Evolutionary conservation across 2,113 vertebrate species (phyloP).

Genomic region (Lethenteron camtschaticum): DNA sequence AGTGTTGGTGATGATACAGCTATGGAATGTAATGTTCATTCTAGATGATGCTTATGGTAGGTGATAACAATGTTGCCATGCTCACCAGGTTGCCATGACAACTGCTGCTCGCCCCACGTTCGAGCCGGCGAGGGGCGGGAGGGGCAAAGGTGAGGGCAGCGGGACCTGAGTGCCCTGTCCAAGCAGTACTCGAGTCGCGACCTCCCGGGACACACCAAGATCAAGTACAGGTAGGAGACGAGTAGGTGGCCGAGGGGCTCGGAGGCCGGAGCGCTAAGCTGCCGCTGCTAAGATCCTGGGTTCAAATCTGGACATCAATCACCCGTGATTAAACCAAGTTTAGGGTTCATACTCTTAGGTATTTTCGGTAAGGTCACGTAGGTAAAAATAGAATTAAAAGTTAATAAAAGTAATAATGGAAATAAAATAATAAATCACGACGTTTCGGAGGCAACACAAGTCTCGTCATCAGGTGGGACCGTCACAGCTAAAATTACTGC

Average conservation of each 20-base stretch:
- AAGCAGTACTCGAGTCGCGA: constrained; percentile 93
- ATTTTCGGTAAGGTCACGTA: no score
- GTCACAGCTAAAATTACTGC: no score
- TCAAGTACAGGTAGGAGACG: constrained; percentile 60
- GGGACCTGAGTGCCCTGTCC: constrained; percentile 68
- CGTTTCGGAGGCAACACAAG: no score
- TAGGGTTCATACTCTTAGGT: not conserved
- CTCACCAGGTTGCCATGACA: constrained; percentile 33
- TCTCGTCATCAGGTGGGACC: no score
- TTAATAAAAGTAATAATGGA: no score
- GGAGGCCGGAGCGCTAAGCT: not conserved
- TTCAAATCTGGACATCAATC: not conserved
- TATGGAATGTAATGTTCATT: no score
- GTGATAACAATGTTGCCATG: not conserved
- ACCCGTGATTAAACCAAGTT: not conserved
- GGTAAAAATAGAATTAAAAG: no score
- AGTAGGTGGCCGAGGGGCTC: no score
- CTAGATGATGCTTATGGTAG: no score
- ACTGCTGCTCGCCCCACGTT: constrained; percentile 89
- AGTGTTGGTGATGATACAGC: no score
- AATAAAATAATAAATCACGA: no score
- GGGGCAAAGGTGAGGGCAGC: constrained; percentile 75
- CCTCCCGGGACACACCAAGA: constrained; percentile 85
- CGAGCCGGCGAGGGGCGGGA: constrained; percentile 78
- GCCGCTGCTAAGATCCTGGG: not conserved